Percentiles rank a stretch among this genome's conserved stretches.
phyloP scores from a whole-genome alignment of 2,888 invertebrate species.

The Spicauda simplicius region DNA sequence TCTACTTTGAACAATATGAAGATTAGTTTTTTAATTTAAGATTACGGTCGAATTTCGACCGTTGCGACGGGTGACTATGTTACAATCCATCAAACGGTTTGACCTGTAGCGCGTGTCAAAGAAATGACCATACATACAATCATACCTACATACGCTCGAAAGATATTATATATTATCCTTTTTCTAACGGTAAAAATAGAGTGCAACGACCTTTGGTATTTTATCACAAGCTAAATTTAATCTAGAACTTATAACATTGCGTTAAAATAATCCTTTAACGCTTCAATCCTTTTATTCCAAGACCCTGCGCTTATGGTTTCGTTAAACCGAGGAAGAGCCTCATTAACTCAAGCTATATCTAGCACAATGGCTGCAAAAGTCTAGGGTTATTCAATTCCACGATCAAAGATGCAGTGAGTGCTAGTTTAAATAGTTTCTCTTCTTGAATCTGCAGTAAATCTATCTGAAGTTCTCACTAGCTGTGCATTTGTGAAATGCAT shows the following conservation, averaged over 20 bases:
- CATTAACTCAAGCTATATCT: not conserved
- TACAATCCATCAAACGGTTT: too few species aligned
- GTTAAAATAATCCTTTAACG: not conserved
- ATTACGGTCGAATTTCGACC: too few species aligned
- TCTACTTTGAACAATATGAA: too few species aligned
- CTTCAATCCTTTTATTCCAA: not conserved
- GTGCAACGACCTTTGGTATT: too few species aligned
- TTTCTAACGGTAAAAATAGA: too few species aligned
- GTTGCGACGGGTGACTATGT: too few species aligned
- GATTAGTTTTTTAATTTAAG: too few species aligned
- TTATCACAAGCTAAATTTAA: too few species aligned
- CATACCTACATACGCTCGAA: too few species aligned
- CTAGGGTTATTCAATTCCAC: slow-evolving; percentile 16
- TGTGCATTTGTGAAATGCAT: not conserved
- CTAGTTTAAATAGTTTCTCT: slow-evolving; percentile 4
- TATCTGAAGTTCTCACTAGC: not conserved
- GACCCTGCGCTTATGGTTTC: not conserved
- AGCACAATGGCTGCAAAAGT: not conserved
- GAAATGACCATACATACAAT: too few species aligned
- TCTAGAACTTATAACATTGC: not conserved
- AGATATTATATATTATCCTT: too few species aligned
- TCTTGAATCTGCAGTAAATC: slow-evolving; percentile 3
- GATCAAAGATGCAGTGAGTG: slow-evolving; percentile 11
- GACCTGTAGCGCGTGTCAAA: too few species aligned
- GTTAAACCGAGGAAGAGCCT: slow-evolving; percentile 15